Percentiles rank a stretch among this genome's conserved stretches.
Conservation (phyloP, 2,888 invertebrate species). For the Pardosa pseudoannulata region DNA sequence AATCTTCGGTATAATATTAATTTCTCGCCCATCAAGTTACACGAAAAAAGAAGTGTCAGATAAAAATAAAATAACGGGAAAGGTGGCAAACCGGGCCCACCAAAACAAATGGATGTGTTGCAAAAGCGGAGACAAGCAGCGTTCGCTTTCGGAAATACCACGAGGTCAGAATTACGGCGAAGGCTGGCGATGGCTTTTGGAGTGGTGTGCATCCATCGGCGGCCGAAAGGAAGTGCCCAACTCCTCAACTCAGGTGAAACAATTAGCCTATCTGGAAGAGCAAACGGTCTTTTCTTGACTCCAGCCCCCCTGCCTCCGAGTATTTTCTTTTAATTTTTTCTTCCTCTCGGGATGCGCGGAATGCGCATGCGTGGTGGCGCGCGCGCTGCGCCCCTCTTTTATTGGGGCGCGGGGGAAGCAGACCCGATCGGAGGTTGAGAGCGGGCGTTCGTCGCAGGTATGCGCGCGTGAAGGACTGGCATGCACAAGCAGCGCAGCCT, state of each 20-base stretch:
- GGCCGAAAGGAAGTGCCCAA: too few relatives aligned
- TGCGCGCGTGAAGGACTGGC: background rate
- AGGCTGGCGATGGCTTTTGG: too few relatives aligned
- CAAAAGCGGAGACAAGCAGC: background rate
- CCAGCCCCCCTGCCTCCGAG: background rate
- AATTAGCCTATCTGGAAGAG: background rate
- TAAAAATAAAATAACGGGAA: too few relatives aligned
- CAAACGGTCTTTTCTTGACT: too few relatives aligned
- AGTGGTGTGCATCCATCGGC: background rate
- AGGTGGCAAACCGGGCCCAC: too few relatives aligned
- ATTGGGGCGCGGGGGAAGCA: conserved; percentile 5
- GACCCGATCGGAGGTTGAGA: background rate
- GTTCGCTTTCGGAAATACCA: background rate
- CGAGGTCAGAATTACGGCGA: background rate
- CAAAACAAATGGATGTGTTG: background rate
- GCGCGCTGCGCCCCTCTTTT: conserved; percentile 1
- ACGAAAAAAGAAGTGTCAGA: too few relatives aligned
- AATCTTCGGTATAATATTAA: too few relatives aligned
- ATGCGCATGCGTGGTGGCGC: background rate
- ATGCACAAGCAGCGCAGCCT: conserved; percentile 6
- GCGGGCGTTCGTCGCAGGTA: background rate
- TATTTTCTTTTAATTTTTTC: conserved; percentile 3
- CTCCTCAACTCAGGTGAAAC: background rate
- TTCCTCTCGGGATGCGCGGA: background rate
- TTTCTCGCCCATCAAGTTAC: too few relatives aligned